These are phyloP conservation scores for Drosophila lacicola DNA, from an alignment of 2,888 invertebrate species.

Conservation along the genomic window DNA sequence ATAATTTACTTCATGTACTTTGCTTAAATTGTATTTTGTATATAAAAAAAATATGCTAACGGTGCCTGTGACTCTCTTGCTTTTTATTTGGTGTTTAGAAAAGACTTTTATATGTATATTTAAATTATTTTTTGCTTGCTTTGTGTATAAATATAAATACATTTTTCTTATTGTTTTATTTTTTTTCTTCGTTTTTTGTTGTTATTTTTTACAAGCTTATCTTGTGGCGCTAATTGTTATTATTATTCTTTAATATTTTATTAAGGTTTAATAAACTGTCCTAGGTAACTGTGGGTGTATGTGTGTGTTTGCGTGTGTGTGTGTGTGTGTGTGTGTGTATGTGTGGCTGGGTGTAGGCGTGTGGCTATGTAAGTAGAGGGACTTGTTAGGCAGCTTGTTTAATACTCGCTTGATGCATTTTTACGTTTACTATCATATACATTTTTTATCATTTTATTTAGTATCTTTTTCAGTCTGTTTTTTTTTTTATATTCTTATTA, in stretches of 20 bases:
- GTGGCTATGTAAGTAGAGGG: constrained; percentile 8
- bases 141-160: constrained; percentile 76
- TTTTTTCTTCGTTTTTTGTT: constrained; percentile 8
- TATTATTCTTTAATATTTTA: constrained; percentile 12
- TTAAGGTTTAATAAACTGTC: constrained; percentile 33
- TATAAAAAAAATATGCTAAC: constrained; percentile 78
- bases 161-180: constrained; percentile 66
- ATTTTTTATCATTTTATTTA: constrained; percentile 54
- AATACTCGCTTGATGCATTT: constrained; percentile 15
- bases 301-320: constrained; percentile 13
- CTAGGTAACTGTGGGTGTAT: constrained; percentile 31
- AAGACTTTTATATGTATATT: constrained; percentile 51
- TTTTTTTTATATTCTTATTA: constrained; percentile 38
- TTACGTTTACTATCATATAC: constrained; percentile 34
- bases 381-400: constrained; percentile 40
- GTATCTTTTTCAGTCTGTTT: constrained; percentile 56
- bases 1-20: constrained; percentile 57
- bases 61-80: constrained; percentile 65
- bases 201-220: constrained; percentile 36
- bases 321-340: constrained; percentile 15
- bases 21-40: constrained; percentile 72
- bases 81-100: constrained; percentile 45
- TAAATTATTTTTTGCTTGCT: constrained; percentile 56
- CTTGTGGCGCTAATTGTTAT: constrained; percentile 31
- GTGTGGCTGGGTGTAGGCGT: constrained; percentile 1